Evolutionary conservation across 2,797 vertebrate genomes (phyloP).

Genomic region (Platalea minor): DNA sequence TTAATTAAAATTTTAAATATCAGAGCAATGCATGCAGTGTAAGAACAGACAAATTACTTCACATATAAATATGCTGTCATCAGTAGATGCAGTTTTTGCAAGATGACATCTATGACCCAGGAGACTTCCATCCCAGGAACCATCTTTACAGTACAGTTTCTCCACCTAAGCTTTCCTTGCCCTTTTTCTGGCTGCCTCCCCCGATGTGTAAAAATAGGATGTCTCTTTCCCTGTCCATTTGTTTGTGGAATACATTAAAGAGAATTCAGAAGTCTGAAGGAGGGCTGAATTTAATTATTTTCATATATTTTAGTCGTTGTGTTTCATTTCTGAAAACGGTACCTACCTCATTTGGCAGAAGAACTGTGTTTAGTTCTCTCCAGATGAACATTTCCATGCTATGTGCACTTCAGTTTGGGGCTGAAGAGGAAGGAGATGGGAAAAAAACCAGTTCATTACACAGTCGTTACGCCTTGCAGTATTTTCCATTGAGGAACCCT

Average conservation of each 20-base stretch:
- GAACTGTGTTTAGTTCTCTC: neutral
- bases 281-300: neutral
- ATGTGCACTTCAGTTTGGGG: neutral
- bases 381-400: neutral
- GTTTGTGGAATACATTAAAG: neutral
- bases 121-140: neutral
- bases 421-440: neutral
- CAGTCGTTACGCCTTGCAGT: neutral
- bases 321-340: neutral
- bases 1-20: neutral
- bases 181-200: neutral
- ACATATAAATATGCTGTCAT: neutral
- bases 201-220: neutral
- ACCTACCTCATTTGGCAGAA: neutral
- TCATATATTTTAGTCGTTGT: neutral
- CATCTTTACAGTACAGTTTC: neutral
- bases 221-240: neutral
- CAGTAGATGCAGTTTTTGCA: neutral
- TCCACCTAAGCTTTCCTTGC: neutral
- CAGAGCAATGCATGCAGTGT: neutral
- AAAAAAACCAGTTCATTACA: neutral
- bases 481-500: neutral
- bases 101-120: neutral
- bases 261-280: neutral
- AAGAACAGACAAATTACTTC: neutral